phyloP scores from a whole-genome alignment of 2,888 invertebrate species.

The Schizotus pectinicornis region DNA sequence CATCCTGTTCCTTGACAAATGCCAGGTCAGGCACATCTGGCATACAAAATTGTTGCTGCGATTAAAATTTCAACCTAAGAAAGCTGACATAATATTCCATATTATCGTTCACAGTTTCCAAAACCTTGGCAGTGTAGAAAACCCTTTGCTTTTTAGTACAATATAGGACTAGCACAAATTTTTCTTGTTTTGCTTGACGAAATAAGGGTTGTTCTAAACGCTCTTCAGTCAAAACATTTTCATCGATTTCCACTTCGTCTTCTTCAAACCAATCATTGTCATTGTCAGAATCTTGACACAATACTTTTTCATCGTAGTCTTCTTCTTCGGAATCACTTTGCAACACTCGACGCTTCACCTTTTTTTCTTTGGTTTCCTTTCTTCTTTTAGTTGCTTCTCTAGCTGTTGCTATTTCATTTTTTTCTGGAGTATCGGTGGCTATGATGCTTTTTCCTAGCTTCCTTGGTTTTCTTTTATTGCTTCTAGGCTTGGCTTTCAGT shows the following conservation, averaged over 20 bases:
- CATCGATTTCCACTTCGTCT: neutral
- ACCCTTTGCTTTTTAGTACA: slow-evolving; percentile 9
- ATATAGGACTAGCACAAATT: slow-evolving; percentile 2
- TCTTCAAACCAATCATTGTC: neutral
- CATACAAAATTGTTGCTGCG: too few species aligned
- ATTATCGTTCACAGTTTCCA: neutral
- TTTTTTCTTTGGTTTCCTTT: slow-evolving; percentile 1
- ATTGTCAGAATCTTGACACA: neutral
- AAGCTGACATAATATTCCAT: neutral
- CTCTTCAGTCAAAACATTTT: neutral
- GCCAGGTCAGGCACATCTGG: too few species aligned
- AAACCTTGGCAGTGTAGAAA: neutral
- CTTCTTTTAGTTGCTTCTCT: slow-evolving; percentile 17
- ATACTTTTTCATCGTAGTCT: neutral
- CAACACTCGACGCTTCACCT: slow-evolving; percentile 5
- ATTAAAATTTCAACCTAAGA: too few species aligned
- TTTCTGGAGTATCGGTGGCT: slow-evolving; percentile 31
- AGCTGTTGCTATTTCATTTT: slow-evolving; percentile 11
- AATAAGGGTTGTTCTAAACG: neutral
- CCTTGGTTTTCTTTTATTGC: slow-evolving; percentile 14
- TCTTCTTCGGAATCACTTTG: slow-evolving; percentile 15
- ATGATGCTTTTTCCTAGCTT: slow-evolving; percentile 29
- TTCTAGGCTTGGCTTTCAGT: slow-evolving; percentile 9
- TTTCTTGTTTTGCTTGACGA: neutral
- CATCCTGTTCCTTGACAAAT: too few species aligned